Conservation (phyloP, 2,113 vertebrate genomes). For the Oncorhynchus keta region DNA sequence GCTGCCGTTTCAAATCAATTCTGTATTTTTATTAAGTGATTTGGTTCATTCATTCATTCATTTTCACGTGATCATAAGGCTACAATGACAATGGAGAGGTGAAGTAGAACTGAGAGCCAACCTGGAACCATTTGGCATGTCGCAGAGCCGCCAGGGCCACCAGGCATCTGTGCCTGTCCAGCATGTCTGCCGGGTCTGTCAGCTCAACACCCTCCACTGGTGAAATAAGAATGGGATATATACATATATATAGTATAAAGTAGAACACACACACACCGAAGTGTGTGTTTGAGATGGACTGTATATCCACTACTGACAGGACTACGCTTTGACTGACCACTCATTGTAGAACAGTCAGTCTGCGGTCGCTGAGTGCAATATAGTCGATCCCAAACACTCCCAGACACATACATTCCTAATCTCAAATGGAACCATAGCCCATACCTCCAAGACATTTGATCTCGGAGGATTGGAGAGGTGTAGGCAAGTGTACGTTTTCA, state of each 20-base stretch:
- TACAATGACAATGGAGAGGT: conserved; percentile 77
- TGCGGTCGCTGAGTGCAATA: too few relatives aligned
- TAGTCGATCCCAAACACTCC: too few relatives aligned
- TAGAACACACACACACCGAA: conserved; percentile 19
- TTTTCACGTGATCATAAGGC: conserved; percentile 70
- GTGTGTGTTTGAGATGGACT: too few relatives aligned
- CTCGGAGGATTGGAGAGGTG: conserved; percentile 28
- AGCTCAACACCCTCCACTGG: conserved; percentile 95
- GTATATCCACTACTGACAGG: too few relatives aligned
- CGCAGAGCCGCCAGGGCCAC: conserved; percentile 99
- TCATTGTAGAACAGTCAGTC: too few relatives aligned
- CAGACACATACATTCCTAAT: too few relatives aligned
- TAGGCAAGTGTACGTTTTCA: too few relatives aligned
- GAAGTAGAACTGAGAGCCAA: conserved; percentile 84
- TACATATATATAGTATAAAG: conserved; percentile 5
- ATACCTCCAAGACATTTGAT: too few relatives aligned
- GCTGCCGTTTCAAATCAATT: not conserved
- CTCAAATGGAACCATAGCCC: too few relatives aligned
- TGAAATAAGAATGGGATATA: conserved; percentile 77
- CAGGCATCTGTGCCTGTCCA: conserved; percentile 99
- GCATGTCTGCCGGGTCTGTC: conserved; percentile 95
- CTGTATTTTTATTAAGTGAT: not conserved
- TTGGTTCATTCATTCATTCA: not conserved
- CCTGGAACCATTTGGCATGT: conserved; percentile 99
- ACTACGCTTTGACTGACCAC: conserved; percentile 14